phyloP scores from a whole-genome alignment of 2,888 invertebrate genomes.

The Nycteola revayana region DNA sequence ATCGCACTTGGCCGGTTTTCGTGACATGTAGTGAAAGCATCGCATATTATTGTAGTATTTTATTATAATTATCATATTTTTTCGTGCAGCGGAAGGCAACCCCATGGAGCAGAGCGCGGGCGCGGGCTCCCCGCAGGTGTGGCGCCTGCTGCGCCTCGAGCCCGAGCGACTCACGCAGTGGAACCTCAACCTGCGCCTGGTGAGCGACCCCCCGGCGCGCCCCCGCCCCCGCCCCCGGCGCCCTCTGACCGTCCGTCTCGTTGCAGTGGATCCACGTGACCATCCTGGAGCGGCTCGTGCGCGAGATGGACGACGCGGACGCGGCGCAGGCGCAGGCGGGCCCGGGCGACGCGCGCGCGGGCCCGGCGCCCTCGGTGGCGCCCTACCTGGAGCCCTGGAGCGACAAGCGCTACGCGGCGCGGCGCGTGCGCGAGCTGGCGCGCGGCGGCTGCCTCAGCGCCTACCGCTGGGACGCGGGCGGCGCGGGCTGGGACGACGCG shows the following conservation, averaged over 20 bases:
- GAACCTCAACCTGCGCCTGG: conserved; percentile 58
- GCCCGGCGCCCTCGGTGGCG: conserved; percentile 81
- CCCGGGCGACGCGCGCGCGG: conserved; percentile 32
- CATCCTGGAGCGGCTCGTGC: conserved; percentile 87
- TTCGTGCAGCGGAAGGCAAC: neutral
- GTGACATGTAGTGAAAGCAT: too few relatives aligned
- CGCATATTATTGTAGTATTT: too few relatives aligned
- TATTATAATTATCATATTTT: too few relatives aligned
- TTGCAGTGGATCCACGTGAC: conserved; percentile 92
- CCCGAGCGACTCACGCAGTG: conserved; percentile 46
- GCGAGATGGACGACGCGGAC: conserved; percentile 88
- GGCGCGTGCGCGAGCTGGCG: conserved; percentile 82
- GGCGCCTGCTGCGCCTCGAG: conserved; percentile 85
- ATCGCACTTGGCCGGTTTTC: neutral
- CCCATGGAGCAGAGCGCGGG: conserved; percentile 16
- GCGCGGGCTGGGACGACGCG: conserved; percentile 87
- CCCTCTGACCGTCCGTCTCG: conserved; percentile 51
- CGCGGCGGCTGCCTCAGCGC: conserved; percentile 94
- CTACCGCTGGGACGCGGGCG: conserved; percentile 94
- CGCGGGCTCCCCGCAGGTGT: conserved; percentile 59
- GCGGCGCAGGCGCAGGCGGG: conserved; percentile 82
- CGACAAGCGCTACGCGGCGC: conserved; percentile 42
- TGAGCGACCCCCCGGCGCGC: conserved; percentile 34
- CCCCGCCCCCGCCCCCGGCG: conserved; percentile 81
- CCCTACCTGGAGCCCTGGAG: conserved; percentile 90